Evolutionary conservation across 2,113 vertebrate genomes (phyloP).

Genomic region (Chrysochloris asiatica): DNA sequence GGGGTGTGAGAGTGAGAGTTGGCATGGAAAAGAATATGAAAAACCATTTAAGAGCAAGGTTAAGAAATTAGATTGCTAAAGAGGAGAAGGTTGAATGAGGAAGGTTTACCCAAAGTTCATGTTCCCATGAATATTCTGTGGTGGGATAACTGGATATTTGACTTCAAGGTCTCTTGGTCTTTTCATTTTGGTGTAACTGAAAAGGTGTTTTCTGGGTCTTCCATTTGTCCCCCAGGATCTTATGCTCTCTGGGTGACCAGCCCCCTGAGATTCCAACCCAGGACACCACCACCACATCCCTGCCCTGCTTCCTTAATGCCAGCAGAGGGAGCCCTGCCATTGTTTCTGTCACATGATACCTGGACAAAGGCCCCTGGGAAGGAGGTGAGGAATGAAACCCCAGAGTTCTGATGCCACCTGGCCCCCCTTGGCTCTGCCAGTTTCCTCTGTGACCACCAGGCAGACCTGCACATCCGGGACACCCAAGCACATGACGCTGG

Average conservation of each 20-base stretch:
- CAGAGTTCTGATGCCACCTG: slow-evolving; percentile 59
- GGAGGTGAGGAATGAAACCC: slow-evolving; percentile 50
- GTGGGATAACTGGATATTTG: neutral
- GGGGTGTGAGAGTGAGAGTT: neutral
- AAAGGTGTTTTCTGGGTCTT: neutral
- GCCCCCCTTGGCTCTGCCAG: neutral
- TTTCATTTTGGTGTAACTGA: neutral
- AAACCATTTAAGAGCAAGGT: neutral
- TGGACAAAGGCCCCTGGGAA: slow-evolving; percentile 24
- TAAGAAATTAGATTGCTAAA: neutral
- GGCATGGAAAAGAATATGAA: neutral
- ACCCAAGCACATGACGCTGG: neutral
- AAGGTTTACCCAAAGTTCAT: neutral
- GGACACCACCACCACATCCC: slow-evolving; percentile 6
- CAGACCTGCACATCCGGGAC: slow-evolving; percentile 53
- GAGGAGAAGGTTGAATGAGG: neutral
- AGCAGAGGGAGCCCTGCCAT: neutral
- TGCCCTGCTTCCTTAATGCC: slow-evolving; percentile 67
- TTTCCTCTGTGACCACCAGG: slow-evolving; percentile 59
- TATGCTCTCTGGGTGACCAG: slow-evolving; percentile 61
- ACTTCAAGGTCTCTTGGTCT: neutral
- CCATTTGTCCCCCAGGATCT: slow-evolving; percentile 30
- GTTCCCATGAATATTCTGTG: accelerated
- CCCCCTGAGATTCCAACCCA: neutral
- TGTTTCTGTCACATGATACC: slow-evolving; percentile 59